Base-by-base conservation (phyloP, 2,797 vertebrate species). In the Falco rusticolus region DNA sequence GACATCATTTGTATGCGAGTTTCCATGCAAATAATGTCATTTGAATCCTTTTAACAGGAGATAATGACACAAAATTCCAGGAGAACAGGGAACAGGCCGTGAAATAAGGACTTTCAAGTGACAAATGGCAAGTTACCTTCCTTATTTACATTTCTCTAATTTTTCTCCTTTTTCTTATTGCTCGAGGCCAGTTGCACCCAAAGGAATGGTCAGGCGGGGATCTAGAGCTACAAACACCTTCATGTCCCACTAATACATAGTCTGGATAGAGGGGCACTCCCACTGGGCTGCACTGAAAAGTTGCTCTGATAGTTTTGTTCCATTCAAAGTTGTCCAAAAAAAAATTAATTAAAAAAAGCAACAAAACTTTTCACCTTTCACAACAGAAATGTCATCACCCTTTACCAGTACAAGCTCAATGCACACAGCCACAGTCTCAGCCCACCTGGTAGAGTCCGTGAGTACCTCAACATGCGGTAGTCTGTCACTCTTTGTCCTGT, bases 1-100 rank as follows among this genome's bases (percentile, higher is more conserved):
- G 59, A 97, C 94, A 97, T 97, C 96, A 94, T 96, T 96, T 95
- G 94, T 94, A 96, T 97, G 89, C 63, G 72, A 94, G 96, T 97
- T 97, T 97, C 97, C 97, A 97, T 97, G 97, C 97, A 98, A 97
- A 98, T 98, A 97, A 97, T 97, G 96, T 97, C 97, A 97, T 97
- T 96, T 96, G 97, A 98, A 97, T 97, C 97, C 97, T 98, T 98
- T 97, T 96, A 97, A 97, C 95, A 97, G 97, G 92, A 97, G 97
- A 97, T 97, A 98, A 97, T 97, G 95, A 97, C 97, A 98, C 95
- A 95, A 97, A 97, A 94, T 94, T 96, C 97, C 75, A 78, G 81
- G 96, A 97, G 95, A 91, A 95, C 76, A 97, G 96, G 96, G 96
- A 97, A 90, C 95, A 91, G 80, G 94, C 94, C 96, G 97, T 87